These are phyloP conservation scores for Morus bassanus DNA, from an alignment of 2,797 vertebrate genomes.

Conservation along the genomic window DNA sequence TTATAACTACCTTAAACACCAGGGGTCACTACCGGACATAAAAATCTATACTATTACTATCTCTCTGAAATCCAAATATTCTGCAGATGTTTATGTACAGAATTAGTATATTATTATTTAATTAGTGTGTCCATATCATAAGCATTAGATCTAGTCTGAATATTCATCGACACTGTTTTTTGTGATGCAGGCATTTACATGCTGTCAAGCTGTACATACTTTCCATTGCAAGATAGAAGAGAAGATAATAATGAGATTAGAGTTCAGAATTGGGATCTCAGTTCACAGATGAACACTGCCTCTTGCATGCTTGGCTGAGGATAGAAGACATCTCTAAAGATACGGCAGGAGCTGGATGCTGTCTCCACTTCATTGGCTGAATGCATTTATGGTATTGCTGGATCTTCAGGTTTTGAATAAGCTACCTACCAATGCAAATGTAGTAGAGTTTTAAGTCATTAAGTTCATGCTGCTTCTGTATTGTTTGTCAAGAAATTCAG, in stretches of 20 bases:
- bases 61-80: background rate
- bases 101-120: background rate
- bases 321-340: background rate
- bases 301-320: background rate
- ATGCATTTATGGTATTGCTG: background rate
- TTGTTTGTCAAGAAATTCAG: background rate
- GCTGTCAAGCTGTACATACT: background rate
- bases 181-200: background rate
- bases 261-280: background rate
- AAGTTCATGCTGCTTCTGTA: background rate
- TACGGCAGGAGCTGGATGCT: background rate
- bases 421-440: background rate
- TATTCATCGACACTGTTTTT: background rate
- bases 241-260: background rate
- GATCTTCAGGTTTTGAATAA: background rate
- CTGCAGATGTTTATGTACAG: background rate
- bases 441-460: background rate
- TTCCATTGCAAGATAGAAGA: background rate
- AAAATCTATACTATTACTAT: background rate
- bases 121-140: background rate
- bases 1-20: background rate
- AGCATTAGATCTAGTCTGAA: background rate
- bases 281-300: background rate
- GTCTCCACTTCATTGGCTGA: background rate
- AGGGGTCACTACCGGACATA: background rate